Conservation (phyloP, 2,113 vertebrate species). For the Sciurus niger region DNA sequence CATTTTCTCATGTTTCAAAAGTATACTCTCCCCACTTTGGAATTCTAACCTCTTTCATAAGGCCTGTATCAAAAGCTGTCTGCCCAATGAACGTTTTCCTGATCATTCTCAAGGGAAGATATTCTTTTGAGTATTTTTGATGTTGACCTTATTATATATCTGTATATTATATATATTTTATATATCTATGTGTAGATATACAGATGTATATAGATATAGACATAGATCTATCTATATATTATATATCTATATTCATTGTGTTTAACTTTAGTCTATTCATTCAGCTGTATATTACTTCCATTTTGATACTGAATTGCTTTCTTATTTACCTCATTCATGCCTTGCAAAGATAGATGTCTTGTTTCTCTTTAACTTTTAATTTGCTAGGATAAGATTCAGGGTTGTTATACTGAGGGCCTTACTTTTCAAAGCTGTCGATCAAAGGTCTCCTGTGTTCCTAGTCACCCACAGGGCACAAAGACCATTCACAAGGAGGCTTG, state of each 20-base stretch:
- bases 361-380: conserved; percentile 9
- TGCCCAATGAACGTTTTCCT: neutral
- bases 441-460: neutral
- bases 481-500: neutral
- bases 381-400: neutral
- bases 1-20: neutral
- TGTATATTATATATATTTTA: no score
- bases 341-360: conserved; percentile 9
- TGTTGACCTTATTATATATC: neutral
- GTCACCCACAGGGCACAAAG: neutral
- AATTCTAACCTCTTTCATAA: neutral
- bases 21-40: neutral
- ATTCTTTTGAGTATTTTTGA: neutral
- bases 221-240: no score
- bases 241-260: neutral
- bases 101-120: neutral
- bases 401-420: neutral
- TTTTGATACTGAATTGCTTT: neutral
- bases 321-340: neutral
- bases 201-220: no score
- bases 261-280: neutral
- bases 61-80: neutral
- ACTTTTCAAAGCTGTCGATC: neutral
- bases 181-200: no score
- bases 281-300: neutral